A percentile compares a stretch with the other conserved stretches of the same genome.
Evolutionary conservation across 2,797 vertebrate species (phyloP).

Genomic region (Myioborus miniatus): DNA sequence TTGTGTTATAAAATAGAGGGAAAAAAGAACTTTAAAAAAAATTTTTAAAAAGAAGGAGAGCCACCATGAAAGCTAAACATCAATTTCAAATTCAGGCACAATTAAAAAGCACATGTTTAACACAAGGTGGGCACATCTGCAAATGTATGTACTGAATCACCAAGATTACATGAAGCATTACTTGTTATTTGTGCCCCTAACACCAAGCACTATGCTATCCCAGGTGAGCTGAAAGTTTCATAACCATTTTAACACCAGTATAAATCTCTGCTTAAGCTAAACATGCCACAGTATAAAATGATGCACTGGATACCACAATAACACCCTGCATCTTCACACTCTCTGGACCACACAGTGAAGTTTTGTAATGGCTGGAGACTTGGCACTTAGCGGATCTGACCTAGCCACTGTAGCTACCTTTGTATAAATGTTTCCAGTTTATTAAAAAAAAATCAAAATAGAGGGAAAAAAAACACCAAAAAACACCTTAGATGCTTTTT

Average conservation of each 20-base stretch:
- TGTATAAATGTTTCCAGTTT: constrained; percentile 1
- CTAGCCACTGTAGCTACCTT: not conserved
- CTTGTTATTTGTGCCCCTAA: not conserved
- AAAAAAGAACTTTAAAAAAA: not conserved
- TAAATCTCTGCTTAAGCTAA: not conserved
- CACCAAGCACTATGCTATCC: not conserved
- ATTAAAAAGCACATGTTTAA: not conserved
- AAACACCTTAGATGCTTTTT: not conserved
- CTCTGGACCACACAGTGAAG: rapidly evolving
- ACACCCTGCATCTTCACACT: not conserved
- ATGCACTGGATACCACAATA: not conserved
- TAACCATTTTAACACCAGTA: not conserved
- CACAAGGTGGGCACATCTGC: not conserved
- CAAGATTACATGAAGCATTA: not conserved
- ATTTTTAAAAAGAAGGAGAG: not conserved
- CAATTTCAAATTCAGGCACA: not conserved
- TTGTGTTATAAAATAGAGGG: not conserved
- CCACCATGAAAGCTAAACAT: not conserved
- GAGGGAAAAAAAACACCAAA: rapidly evolving
- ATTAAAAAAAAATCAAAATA: not conserved
- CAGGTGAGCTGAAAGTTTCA: not conserved
- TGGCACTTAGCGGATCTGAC: not conserved
- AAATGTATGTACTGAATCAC: not conserved
- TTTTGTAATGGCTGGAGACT: not conserved
- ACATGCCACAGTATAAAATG: not conserved